Conservation (phyloP, 2,113 vertebrate genomes). For the Cynopterus brachyotis region DNA sequence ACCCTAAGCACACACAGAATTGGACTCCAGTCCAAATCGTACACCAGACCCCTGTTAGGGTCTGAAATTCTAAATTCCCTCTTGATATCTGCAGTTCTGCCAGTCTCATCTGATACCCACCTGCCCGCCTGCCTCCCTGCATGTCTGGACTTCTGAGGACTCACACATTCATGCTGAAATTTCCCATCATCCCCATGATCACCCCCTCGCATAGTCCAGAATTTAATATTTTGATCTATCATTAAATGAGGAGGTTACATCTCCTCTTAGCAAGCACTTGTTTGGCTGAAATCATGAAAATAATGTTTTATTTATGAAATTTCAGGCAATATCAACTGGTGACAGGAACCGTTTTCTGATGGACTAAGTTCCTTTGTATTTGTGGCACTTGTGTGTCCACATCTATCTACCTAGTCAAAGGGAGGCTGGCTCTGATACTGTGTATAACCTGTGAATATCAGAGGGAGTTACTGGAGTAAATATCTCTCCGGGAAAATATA, state of each 20-base stretch:
- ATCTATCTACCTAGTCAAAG: background rate
- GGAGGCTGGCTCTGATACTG: background rate
- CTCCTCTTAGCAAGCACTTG: background rate
- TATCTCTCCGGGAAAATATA: conserved; percentile 38
- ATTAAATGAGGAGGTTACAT: background rate
- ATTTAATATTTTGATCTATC: background rate
- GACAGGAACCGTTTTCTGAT: background rate
- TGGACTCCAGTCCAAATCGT: background rate
- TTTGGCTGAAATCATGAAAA: conserved; percentile 25
- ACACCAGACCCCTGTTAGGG: background rate
- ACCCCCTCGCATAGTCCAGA: background rate
- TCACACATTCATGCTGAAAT: background rate
- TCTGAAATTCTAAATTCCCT: background rate
- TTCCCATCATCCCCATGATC: background rate
- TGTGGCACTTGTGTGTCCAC: background rate
- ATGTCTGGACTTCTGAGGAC: background rate
- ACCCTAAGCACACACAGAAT: background rate
- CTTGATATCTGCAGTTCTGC: background rate
- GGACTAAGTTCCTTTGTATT: background rate
- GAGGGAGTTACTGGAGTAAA: background rate
- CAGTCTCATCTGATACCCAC: background rate
- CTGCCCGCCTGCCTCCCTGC: background rate
- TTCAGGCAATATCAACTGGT: background rate
- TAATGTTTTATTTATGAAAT: background rate
- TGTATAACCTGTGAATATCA: conserved; percentile 2